Base-by-base conservation (phyloP, 2,797 vertebrate genomes). In the Spinus pinus region DNA sequence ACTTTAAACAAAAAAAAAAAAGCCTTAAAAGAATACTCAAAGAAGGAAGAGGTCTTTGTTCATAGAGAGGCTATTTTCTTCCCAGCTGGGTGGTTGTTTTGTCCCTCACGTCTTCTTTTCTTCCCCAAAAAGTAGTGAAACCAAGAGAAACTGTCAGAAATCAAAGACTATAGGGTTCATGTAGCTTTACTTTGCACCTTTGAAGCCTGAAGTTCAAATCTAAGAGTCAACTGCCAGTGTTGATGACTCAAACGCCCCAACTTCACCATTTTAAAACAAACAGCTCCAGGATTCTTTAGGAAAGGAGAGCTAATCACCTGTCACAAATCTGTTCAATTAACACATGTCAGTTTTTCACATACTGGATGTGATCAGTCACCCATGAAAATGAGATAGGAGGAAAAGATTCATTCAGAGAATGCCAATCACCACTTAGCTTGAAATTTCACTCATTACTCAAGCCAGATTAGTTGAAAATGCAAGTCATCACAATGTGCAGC, bases 341-440 rank as follows among this genome's bases (percentile, higher is more conserved):
- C 91, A 89, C 47, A 57, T 95, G 93, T 89, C 86, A 94, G 33
- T 94, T 95, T 97, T 94, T 88, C 69, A 90, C 42, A 47, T 73
- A 81, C 65, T 95, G 77, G 75, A 72, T 92, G 70, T 90, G 86
- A 96, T 96, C 86, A 96, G 82, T 94, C 86, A 93, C 73, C 73
- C 65, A 72, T 89, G 84, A 90, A 96, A 92, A 91, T 95, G 81
- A 97, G 97, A 90, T 94, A 84, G 93, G 88, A 94, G 91, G 88
- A 96, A 97, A 94, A 37, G 60, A 95, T 90, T 96, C 86, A 94
- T 97, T 97, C 95, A 88, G 89, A 95, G 88, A 94, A 93, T 94
- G 93, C 88, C 90, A 96, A 71, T 94, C 91, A 93, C 69, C 79
- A 72, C 92, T 96, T 84, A 92, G 77, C 86, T 92, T 75, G n/a